phyloP scores from a whole-genome alignment of 2,888 invertebrate genomes.

The Ryuthela nishihirai region DNA sequence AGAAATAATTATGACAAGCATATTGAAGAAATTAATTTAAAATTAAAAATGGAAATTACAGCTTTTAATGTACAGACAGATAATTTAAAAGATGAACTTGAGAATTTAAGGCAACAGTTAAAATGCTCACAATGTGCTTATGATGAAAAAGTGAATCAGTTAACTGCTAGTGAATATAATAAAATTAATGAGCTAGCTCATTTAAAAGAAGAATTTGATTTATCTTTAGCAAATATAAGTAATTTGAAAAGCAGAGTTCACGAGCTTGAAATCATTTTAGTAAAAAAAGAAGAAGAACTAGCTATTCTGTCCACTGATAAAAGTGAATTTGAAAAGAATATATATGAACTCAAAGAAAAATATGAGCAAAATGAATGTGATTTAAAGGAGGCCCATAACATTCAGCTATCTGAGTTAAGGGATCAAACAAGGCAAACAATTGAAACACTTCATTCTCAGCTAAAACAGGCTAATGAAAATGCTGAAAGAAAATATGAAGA shows the following conservation, averaged over 20 bases:
- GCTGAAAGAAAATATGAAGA: slow-evolving; percentile 3
- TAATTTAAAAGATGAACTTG: slow-evolving; percentile 12
- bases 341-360: slow-evolving; percentile 10
- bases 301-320: background rate
- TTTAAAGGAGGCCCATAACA: slow-evolving; percentile 18
- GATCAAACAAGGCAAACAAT: slow-evolving; percentile 23
- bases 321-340: slow-evolving; percentile 19
- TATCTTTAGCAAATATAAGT: slow-evolving; percentile 4
- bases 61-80: slow-evolving; percentile 18
- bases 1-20: background rate
- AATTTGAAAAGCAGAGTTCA: slow-evolving; percentile 3
- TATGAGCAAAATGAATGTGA: slow-evolving; percentile 9
- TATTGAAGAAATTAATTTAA: slow-evolving; percentile 15
- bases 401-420: slow-evolving; percentile 18
- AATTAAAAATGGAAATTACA: slow-evolving; percentile 16
- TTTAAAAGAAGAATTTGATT: slow-evolving; percentile 21
- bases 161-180: slow-evolving; percentile 20
- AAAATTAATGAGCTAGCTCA: slow-evolving; percentile 15
- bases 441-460: slow-evolving; percentile 18
- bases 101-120: slow-evolving; percentile 44
- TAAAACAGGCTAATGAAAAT: slow-evolving; percentile 2
- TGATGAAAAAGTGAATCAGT: slow-evolving; percentile 34
- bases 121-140: slow-evolving; percentile 41
- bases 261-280: background rate
- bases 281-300: background rate